These are phyloP conservation scores for Gasterosteus nipponicus DNA, from an alignment of 2,113 vertebrate species.

Conservation along the genomic window DNA sequence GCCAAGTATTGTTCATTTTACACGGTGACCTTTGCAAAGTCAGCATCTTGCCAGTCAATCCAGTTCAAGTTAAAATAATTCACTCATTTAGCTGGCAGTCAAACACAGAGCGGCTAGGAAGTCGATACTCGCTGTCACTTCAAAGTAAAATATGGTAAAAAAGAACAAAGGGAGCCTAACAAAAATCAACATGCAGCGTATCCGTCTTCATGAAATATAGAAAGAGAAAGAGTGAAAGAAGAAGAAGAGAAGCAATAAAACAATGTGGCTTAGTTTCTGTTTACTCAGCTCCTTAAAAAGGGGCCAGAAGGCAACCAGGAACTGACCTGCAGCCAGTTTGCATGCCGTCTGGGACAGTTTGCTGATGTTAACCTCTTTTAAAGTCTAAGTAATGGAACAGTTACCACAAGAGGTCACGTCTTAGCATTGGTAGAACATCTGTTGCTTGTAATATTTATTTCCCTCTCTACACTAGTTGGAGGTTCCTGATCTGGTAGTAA, in stretches of 20 bases:
- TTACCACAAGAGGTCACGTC: not conserved
- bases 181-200: conserved; percentile 17
- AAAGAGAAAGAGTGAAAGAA: not conserved
- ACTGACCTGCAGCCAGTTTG: conserved; percentile 9
- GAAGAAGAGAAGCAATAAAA: conserved; percentile 44
- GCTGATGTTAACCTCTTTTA: not conserved
- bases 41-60: too few species aligned
- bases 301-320: conserved; percentile 22
- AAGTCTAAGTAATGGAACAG: conserved; percentile 2
- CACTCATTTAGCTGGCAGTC: not conserved
- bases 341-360: not conserved
- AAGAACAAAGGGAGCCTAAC: conserved; percentile 30
- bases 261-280: conserved; percentile 62
- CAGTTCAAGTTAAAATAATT: too few species aligned
- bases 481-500: not conserved
- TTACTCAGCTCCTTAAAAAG: conserved; percentile 61
- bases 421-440: not conserved
- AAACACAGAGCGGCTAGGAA: not conserved
- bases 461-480: not conserved
- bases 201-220: conserved; percentile 21
- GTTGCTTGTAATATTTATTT: not conserved
- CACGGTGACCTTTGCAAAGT: too few species aligned
- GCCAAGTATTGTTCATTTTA: too few species aligned
- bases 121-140: conserved; percentile 24
- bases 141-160: conserved; percentile 12